A percentile compares a stretch with the other conserved stretches of the same genome.
Evolutionary conservation across 1,140 invertebrate species (phyloP).

Genomic region (Notospermus geniculatus): DNA sequence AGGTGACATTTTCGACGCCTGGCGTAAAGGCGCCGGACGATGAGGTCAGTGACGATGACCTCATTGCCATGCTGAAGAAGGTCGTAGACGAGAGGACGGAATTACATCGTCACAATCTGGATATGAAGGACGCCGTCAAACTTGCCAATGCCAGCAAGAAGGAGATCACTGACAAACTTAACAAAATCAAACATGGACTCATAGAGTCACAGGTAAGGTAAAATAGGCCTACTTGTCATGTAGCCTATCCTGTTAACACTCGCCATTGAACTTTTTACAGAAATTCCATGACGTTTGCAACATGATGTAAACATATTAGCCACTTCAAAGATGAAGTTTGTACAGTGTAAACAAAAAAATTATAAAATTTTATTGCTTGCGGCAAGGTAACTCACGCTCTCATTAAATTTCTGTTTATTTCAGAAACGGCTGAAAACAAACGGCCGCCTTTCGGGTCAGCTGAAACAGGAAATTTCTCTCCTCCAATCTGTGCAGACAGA

Average conservation of each 20-base stretch:
- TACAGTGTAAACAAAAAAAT: no score
- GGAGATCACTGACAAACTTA: conserved; percentile 33
- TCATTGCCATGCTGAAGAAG: conserved; percentile 46
- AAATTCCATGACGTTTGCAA: no score
- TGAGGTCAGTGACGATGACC: conserved; percentile 50
- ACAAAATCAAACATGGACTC: conserved; percentile 38
- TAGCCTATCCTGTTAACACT: no score
- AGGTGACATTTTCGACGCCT: conserved; percentile 49
- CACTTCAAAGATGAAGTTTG: no score
- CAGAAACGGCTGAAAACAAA: conserved; percentile 35
- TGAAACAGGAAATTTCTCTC: conserved; percentile 46
- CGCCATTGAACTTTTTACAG: no score
- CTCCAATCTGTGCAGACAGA: conserved; percentile 36
- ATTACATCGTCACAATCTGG: conserved; percentile 35
- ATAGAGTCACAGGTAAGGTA: conserved; percentile 36
- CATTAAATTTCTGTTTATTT: no score
- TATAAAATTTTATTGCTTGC: no score
- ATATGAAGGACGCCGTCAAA: conserved; percentile 37
- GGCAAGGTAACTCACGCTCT: no score
- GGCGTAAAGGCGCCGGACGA: conserved; percentile 44
- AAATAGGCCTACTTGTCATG: no score
- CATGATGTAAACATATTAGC: no score
- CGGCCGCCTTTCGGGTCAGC: conserved; percentile 28
- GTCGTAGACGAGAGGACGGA: conserved; percentile 44
- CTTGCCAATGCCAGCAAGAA: conserved; percentile 32